Conservation (phyloP, 1,140 invertebrate genomes). For the Zaprionus capensis region DNA sequence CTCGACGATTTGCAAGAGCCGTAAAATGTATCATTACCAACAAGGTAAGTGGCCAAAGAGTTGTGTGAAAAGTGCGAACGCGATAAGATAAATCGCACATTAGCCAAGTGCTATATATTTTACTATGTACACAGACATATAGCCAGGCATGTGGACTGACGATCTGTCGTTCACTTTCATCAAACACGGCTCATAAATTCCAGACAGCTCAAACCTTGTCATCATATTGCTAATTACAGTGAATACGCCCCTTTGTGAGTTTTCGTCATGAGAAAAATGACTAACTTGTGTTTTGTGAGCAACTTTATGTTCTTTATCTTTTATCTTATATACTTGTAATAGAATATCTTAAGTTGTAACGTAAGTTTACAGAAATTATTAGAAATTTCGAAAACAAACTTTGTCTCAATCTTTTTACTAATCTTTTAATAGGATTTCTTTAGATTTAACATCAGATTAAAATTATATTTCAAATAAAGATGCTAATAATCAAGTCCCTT, state of each 20-base stretch:
- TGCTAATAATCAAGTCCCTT: too few species aligned
- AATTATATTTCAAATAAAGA: too few species aligned
- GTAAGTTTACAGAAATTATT: too few species aligned
- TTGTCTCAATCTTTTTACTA: too few species aligned
- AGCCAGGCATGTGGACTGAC: neutral
- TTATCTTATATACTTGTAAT: neutral
- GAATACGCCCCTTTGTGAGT: neutral
- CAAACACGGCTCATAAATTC: slow-evolving; percentile 22
- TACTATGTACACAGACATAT: neutral
- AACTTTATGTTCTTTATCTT: neutral
- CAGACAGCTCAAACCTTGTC: slow-evolving; percentile 9
- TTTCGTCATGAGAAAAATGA: neutral
- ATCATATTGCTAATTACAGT: neutral
- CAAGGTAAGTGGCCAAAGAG: slow-evolving; percentile 29
- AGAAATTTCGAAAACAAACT: too few species aligned
- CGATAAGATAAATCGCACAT: slow-evolving; percentile 38
- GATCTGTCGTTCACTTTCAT: neutral
- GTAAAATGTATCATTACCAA: slow-evolving; percentile 53
- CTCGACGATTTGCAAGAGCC: slow-evolving; percentile 15
- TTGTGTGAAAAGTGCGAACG: slow-evolving; percentile 9
- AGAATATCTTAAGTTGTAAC: too few species aligned
- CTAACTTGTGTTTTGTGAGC: neutral
- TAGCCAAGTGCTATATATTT: neutral
- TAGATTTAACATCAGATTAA: too few species aligned
- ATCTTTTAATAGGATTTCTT: too few species aligned